Evolutionary conservation across 2,888 invertebrate species (phyloP), one percentile per base, ranked within the genome.

Genomic region (Eristalis tenax): DNA sequence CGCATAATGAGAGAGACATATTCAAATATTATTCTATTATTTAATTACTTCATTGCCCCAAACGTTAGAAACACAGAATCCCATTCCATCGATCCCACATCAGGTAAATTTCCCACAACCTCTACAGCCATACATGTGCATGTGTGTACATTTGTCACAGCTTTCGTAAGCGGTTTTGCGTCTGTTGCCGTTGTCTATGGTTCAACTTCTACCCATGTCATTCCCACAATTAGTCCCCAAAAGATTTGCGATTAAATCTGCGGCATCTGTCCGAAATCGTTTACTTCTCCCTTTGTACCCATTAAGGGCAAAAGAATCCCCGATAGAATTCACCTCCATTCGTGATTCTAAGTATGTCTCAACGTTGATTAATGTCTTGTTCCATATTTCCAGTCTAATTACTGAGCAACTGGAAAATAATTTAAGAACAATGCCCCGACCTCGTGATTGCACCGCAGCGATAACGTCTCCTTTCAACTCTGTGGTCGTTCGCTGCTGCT

Each of bases 351-450:
- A 26, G 26, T 26, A 74, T 80, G 69, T 50, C 70, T 65, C n/a
- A 86, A 79, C 86, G 79, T 87, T 87, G 87, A 87, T 87, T 87
- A 83, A 87, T 87, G 87, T 87, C 88, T 88, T 88, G 88, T 84
- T 83, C 88, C 70, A 88, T 80, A 88, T 88, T 88, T 88, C 80
- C 88, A 81, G 83, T 88, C 83, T 88, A 88, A 88, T 88, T 88
- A 88, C 88, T 87, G 76, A 32, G 77, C 18, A 18, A 50, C 50
- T 65, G 73, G 77, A 88, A 84, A 88, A 83, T 83, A 81, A 88
- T 88, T 88, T 81, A 69, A 81, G 77, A 88, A 83, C 83, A 88
- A 83, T 88, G 84, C 71, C 83, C 61, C 43, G 64, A 50, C 50
- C 50, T 50, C 64, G 65, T 83, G 87, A 87, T 87, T 76, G 87